A percentile compares a stretch with the other conserved stretches of the same genome.
These are phyloP conservation scores for Noctuana brunneofusca DNA, from an alignment of 2,888 invertebrate species.

Conservation along the genomic window DNA sequence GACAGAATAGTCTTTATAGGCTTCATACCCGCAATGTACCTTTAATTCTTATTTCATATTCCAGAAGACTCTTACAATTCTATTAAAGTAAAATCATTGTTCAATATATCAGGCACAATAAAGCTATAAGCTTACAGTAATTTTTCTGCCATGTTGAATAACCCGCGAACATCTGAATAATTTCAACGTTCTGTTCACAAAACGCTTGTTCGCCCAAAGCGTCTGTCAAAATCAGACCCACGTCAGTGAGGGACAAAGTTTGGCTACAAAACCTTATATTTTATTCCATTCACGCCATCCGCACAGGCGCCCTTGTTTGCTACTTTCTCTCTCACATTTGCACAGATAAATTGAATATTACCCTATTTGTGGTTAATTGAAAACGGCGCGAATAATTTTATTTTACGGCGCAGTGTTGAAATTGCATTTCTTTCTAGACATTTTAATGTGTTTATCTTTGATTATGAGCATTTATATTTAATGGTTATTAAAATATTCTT, in stretches of 20 bases:
- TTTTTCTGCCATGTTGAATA: background rate
- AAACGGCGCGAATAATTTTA: background rate
- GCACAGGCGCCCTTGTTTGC: background rate
- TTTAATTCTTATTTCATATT: no score
- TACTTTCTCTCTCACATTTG: constrained; percentile 6
- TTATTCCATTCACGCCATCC: constrained; percentile 25
- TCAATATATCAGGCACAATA: no score
- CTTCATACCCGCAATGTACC: no score
- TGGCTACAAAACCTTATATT: constrained; percentile 23
- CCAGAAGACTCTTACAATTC: no score
- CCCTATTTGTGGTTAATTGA: constrained; percentile 14
- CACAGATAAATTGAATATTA: constrained; percentile 9
- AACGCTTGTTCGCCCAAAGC: constrained; percentile 11
- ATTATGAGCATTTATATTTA: no score
- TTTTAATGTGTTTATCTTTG: no score
- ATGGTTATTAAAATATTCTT: no score
- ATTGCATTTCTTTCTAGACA: no score
- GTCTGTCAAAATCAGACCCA: constrained; percentile 39
- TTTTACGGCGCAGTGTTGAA: background rate
- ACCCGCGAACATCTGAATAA: constrained; percentile 2
- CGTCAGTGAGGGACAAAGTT: constrained; percentile 24
- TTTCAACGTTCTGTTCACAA: constrained; percentile 9
- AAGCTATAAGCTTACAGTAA: background rate
- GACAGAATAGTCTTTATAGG: no score
- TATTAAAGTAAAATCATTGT: no score